Evolutionary conservation across 2,888 invertebrate species (phyloP), one percentile per base, ranked within the genome.

Genomic region (Pollenia labialis): DNA sequence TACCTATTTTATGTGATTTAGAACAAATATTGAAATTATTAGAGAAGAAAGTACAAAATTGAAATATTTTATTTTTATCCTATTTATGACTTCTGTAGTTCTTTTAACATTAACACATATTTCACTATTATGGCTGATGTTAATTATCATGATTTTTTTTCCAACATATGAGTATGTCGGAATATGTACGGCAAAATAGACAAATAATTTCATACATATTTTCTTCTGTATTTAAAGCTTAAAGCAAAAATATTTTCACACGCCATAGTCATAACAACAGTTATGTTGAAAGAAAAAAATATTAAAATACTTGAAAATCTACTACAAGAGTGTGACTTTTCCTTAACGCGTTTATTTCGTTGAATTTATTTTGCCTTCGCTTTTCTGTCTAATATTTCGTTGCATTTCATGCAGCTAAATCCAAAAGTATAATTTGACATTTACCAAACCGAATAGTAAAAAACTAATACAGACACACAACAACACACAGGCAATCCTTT

Each of bases 241-340:
- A 40, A 40, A 74, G 42, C 11, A 12, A 81, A 32, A 58, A 46
- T 71, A 48, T 77, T 83, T 83, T 83, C 83, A 77, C 83, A 83
- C 83, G 77, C 64, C 44, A 72, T 58, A 66, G 16, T 32, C 46
- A 56, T 48, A 77, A 69, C 54, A 75, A 58, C 16, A 58, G 32
- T 58, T 69, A 50, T 44, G n/a, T 9, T 0, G 40, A 64, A 66
- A 44, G n/a, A 18, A 12, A 64, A 48, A n/a, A 82, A 82, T 12
- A 69, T 52, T 50, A 60, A 82, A 77, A 77, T 72, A 72, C 77
- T 56, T 77, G 83, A 83, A 77, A 83, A 58, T 77, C 56, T 44
- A 44, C 64, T 77, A 11, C 2, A 32, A 60, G 42, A 48, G n/a
- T 54, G 6, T 46, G n/a, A 18, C 42, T 75, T 76, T 81, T 66